phyloP scores from a whole-genome alignment of 35 echinoderm and acorn worm species.

The Eucidaris tribuloides region DNA sequence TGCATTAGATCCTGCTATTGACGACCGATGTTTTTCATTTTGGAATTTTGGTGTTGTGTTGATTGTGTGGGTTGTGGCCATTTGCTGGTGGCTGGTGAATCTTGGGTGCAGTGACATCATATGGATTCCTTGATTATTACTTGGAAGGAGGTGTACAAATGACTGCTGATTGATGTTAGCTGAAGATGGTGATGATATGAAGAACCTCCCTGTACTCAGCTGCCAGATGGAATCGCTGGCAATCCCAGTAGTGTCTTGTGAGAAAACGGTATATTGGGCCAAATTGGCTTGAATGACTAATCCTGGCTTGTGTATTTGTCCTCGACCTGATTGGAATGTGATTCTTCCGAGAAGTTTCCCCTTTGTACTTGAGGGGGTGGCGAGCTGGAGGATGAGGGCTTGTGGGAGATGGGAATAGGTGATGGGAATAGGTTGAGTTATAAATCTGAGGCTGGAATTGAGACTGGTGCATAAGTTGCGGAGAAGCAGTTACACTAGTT shows the following conservation, averaged over 20 bases:
- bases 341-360: slow-evolving; percentile 2
- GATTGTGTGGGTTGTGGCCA: not conserved
- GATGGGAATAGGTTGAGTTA: no score
- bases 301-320: not conserved
- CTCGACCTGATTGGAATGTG: not conserved
- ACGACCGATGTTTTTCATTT: not conserved
- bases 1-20: not conserved
- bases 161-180: no score
- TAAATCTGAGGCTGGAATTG: not conserved
- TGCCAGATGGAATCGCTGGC: not conserved
- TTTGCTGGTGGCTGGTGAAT: not conserved
- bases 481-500: no score
- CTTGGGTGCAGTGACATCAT: not conserved
- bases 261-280: not conserved
- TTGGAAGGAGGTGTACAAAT: not conserved
- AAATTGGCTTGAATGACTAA: not conserved
- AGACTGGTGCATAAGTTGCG: not conserved
- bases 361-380: slow-evolving; percentile 1
- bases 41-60: no score
- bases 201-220: not conserved
- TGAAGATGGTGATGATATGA: not conserved
- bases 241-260: not conserved
- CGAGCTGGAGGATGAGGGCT: slow-evolving; percentile 25
- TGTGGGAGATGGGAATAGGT: slow-evolving; percentile 1
- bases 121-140: not conserved